phyloP scores from a whole-genome alignment of 2,797 vertebrate genomes.

The Gymnocypris eckloni region DNA sequence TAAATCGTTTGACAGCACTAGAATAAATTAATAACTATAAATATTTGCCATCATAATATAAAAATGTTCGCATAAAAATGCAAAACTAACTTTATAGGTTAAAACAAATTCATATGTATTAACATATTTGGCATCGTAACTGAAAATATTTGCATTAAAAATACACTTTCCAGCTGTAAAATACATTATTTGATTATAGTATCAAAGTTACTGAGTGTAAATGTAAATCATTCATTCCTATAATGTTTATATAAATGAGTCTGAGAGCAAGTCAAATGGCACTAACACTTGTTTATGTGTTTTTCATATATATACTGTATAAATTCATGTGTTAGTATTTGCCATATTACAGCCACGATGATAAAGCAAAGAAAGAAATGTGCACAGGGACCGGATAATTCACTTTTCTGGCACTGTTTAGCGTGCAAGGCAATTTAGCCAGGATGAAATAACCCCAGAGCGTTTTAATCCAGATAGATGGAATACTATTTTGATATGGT shows the following conservation, averaged over 20 bases:
- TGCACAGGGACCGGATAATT: conserved; percentile 51
- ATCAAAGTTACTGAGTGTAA: neutral
- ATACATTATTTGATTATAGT: neutral
- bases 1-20: too few relatives aligned
- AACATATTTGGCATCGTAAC: neutral
- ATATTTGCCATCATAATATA: neutral
- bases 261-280: neutral
- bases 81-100: too few relatives aligned
- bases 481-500: conserved; percentile 59
- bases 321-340: neutral
- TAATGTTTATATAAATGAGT: neutral
- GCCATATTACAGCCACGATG: conserved; percentile 13
- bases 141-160: neutral
- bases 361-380: conserved; percentile 36
- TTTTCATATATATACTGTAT: neutral
- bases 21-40: neutral
- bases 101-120: neutral
- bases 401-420: conserved; percentile 60
- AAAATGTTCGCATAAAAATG: neutral
- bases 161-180: neutral
- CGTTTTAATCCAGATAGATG: conserved; percentile 67
- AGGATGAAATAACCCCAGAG: conserved; percentile 54
- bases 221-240: neutral
- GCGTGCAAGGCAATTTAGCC: conserved; percentile 61
- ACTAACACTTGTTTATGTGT: neutral